Evolutionary conservation across 2,113 vertebrate species (phyloP), one percentile per base, ranked within the genome.

Genomic region (Sporophila hypoxantha): DNA sequence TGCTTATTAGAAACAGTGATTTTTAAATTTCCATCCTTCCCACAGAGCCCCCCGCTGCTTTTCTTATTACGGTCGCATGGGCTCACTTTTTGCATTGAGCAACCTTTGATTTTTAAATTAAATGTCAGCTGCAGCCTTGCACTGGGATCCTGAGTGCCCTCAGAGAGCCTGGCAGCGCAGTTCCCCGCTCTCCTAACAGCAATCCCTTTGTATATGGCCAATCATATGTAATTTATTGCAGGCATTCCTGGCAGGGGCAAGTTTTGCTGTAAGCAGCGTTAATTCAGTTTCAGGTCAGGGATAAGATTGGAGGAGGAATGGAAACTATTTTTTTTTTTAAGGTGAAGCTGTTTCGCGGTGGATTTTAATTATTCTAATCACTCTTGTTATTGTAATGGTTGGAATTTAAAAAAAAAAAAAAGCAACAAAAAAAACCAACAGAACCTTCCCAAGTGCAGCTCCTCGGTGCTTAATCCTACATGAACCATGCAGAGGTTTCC

Each of bases 81-180:
- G 93, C 91, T 92, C 85, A 88, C 82, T 88, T 88, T 91, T 90
- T 75, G 62, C 94, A 76, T 87, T 76, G 93, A 96, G 44, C 97
- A 96, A 95, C 96, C 97, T 97, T 97, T 97, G 97, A 97, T 97
- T 97, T 97, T 92, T 96, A 96, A 97, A 97, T 97, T 96, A 97
- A 97, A 97, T 97, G 97, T 97, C 97, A 97, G 97, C 96, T 95
- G 95, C 95, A 93, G 96, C 88, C 95, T 96, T 87, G 92, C 97
- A 92, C 91, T 85, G 95, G 96, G 94, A 94, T 94, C 93, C 77
- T 87, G 96, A 96, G 95, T 94, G 95, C 94, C 95, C 85, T 92
- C 42, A 76, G 96, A 96, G 96, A 95, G 94, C 93, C 95, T 95
- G 96, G 95, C 96, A 95, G 94, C 46, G 75, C 56, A 76, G 95